Conservation (phyloP, 2,888 invertebrate species). For the Melieria picta region DNA sequence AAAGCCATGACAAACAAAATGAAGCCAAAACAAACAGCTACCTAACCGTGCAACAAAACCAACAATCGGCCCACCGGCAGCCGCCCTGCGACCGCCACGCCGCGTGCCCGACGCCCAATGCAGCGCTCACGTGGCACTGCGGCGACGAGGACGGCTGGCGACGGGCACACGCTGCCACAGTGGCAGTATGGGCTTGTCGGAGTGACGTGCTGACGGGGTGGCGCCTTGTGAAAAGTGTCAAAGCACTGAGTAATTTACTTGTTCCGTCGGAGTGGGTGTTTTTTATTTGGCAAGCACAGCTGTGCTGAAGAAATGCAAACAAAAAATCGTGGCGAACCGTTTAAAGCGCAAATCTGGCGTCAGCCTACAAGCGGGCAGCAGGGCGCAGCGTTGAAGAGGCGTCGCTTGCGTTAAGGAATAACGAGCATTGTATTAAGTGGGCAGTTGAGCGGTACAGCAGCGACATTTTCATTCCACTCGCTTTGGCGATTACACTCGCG, state of each 20-base stretch:
- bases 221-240: not conserved
- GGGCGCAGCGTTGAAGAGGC: not conserved
- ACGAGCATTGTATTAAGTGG: slow-evolving; percentile 26
- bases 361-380: not conserved
- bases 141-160: not conserved
- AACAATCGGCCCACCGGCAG: slow-evolving; percentile 1
- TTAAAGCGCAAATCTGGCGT: not conserved
- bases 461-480: too few species aligned
- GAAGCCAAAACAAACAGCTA: not conserved
- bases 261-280: not conserved
- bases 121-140: too few species aligned
- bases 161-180: not conserved
- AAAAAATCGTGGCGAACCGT: not conserved
- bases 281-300: too few species aligned
- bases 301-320: too few species aligned
- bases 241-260: slow-evolving; percentile 3
- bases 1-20: slow-evolving; percentile 15
- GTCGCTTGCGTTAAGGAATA: slow-evolving; percentile 10
- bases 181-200: not conserved
- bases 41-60: slow-evolving; percentile 5
- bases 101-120: too few species aligned
- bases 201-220: not conserved
- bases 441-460: slow-evolving; percentile 12
- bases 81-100: not conserved
- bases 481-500: too few species aligned